These are phyloP conservation scores for Volucella inflata DNA, from an alignment of 2,888 invertebrate genomes.

Conservation along the genomic window DNA sequence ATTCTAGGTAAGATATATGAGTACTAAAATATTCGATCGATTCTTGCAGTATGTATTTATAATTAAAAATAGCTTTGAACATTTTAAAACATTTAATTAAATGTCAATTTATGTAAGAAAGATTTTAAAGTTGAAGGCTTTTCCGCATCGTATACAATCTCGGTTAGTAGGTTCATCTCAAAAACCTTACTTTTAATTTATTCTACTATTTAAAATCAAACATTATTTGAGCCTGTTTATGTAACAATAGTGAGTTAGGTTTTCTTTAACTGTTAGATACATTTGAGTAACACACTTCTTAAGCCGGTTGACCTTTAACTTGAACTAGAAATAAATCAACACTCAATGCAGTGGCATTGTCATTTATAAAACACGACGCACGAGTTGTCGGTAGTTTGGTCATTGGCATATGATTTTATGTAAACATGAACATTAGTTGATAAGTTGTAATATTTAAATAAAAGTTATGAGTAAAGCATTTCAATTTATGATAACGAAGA, in stretches of 20 bases:
- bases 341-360: constrained; percentile 38
- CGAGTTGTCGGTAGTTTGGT: constrained; percentile 21
- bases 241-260: constrained; percentile 3
- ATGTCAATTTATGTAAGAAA: neutral
- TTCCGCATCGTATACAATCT: constrained; percentile 66
- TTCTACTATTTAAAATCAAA: constrained; percentile 30
- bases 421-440: too few relatives aligned
- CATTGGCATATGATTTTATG: neutral
- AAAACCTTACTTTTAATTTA: constrained; percentile 45
- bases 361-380: constrained; percentile 40
- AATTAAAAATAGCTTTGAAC: neutral
- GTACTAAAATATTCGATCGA: too few relatives aligned
- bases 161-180: constrained; percentile 50
- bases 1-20: too few relatives aligned
- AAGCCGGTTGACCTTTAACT: constrained; percentile 72
- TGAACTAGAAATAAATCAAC: constrained; percentile 63
- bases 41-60: neutral
- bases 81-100: neutral
- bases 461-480: too few relatives aligned
- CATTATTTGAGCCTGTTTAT: constrained; percentile 54
- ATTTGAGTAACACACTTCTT: constrained; percentile 19
- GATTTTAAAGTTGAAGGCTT: constrained; percentile 44
- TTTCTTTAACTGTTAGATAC: constrained; percentile 6
- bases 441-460: too few relatives aligned
- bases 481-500: too few relatives aligned